phyloP scores from a whole-genome alignment of 2,888 invertebrate genomes.

The Synergus umbraculus region DNA sequence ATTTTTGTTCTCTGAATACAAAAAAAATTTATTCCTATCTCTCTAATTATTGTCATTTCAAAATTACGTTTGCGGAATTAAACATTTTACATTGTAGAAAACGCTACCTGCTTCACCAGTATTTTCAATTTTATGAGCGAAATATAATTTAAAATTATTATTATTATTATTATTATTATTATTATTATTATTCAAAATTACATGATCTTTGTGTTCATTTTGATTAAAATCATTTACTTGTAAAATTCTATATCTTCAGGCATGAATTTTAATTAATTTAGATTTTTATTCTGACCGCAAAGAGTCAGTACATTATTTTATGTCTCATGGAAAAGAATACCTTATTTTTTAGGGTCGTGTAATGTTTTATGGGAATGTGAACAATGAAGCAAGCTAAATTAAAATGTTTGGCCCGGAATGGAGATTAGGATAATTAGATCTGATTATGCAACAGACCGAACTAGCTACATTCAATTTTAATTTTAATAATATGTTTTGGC shows the following conservation, averaged over 20 bases:
- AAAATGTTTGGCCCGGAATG: not conserved
- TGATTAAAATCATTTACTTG: not conserved
- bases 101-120: not conserved
- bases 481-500: slow-evolving; percentile 1
- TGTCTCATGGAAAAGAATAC: not conserved
- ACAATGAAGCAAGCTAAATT: not conserved
- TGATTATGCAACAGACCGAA: not conserved
- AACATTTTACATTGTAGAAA: not conserved
- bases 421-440: not conserved
- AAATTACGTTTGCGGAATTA: not conserved
- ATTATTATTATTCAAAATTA: not conserved
- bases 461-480: not conserved
- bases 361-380: not conserved
- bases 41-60: not conserved
- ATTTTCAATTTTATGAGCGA: not conserved
- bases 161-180: too few relatives aligned
- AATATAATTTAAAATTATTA: not conserved
- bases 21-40: not conserved
- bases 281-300: not conserved
- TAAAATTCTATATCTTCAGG: not conserved
- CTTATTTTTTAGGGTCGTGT: not conserved
- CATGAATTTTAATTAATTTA: not conserved
- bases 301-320: not conserved
- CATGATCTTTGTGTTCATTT: not conserved
- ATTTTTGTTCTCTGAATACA: slow-evolving; percentile 1